Evolutionary conservation across 2,888 invertebrate genomes (phyloP), one percentile per base, ranked within the genome.

Genomic region (Xanthia togata): DNA sequence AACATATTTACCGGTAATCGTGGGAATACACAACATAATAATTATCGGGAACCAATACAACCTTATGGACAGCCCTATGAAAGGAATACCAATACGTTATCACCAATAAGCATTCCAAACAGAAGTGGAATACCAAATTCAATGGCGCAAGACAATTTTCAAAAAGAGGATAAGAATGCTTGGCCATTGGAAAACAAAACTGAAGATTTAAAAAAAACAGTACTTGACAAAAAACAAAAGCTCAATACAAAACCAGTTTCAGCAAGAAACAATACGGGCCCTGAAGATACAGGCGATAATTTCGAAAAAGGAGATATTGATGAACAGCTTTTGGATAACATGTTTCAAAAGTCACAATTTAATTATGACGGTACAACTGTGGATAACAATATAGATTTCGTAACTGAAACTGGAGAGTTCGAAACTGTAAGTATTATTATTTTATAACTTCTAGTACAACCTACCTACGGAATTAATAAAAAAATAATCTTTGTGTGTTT

Each of bases 351-450:
- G 4, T 47, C 62, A 75, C 55, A 70, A 11, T 59, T 78, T 55
- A 38, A 76, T 53, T 47, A 71, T 47, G 64, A 78, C 9, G 31
- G 5, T n/a, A 83, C 82, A 50, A 84, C 79, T 64, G 76, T 79
- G 14, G 80, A 87, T 50, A 65, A 55, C 20, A 65, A 60, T 44
- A 64, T 65, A 11, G 79, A 88, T 17, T 68, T 50, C 17, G 83
- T 83, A 9, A 88, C 90, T 23, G 87, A 74, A 79, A 84, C 81
- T 31, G 80, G 64, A 11, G 84, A 84, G 17, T 84, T 79, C 23
- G 85, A 87, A 74, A 74, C 68, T 35, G 89, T 90, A 81, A 85
- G 87, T 87, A 50, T 20, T 8, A 50, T 50, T 44, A 78, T n/a
- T 35, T 41, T 41, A 11, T 11, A 41, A 41, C 38, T 41, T 9